These are phyloP conservation scores for Drosophila paramelanica DNA, from an alignment of 2,888 invertebrate genomes.

Conservation along the genomic window DNA sequence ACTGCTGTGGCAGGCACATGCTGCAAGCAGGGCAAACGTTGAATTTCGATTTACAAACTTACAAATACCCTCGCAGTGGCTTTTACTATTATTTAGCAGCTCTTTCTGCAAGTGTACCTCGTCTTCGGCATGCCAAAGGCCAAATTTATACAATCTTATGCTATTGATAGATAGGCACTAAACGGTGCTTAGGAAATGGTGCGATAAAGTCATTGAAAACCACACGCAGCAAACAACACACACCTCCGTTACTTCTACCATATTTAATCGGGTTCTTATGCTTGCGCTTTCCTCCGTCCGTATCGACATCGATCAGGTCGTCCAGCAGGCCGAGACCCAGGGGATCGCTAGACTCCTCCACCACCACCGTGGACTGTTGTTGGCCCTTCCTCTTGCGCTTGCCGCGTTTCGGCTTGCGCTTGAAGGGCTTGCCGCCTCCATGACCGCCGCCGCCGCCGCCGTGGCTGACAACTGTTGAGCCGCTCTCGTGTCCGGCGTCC, in stretches of 20 bases:
- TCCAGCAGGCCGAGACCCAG: conserved; percentile 77
- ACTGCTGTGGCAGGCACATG: conserved; percentile 27
- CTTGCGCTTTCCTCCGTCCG: conserved; percentile 74
- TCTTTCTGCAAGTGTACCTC: conserved; percentile 17
- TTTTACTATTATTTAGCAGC: not conserved
- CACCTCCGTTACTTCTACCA: conserved; percentile 85
- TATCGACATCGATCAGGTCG: conserved; percentile 66
- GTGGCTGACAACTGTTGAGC: conserved; percentile 34
- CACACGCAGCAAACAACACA: conserved; percentile 84
- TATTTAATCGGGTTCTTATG: conserved; percentile 83
- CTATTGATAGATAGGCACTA: conserved; percentile 63
- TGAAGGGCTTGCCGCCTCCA: conserved; percentile 67
- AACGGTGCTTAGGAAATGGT: conserved; percentile 77
- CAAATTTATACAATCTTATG: conserved; percentile 6
- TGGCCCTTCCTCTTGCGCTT: conserved; percentile 80
- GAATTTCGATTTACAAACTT: not conserved
- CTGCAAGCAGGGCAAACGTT: not conserved
- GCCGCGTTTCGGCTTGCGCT: conserved; percentile 79
- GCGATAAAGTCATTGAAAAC: conserved; percentile 82
- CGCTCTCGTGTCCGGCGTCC: conserved; percentile 46
- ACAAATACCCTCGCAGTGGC: not conserved
- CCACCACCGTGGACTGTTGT: conserved; percentile 56
- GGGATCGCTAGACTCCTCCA: conserved; percentile 65
- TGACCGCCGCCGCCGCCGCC: conserved; percentile 56
- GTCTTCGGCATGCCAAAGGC: conserved; percentile 27